Evolutionary conservation across 2,888 invertebrate species (phyloP).

Genomic region (Morinoia aosen): DNA sequence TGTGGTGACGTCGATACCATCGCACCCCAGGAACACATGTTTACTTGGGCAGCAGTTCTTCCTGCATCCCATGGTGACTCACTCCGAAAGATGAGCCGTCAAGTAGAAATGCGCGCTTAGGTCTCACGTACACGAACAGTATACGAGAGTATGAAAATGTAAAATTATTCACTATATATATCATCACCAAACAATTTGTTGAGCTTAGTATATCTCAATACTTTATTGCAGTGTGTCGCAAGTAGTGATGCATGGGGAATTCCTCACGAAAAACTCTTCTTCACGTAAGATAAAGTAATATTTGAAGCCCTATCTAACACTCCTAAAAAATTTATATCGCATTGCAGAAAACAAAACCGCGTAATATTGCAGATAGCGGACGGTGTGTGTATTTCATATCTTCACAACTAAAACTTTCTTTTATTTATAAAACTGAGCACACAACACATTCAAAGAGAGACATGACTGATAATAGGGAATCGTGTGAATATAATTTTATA

Average conservation of each 20-base stretch:
- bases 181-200: too few relatives aligned
- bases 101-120: background rate
- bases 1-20: background rate
- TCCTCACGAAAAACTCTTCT: background rate
- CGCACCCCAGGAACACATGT: background rate
- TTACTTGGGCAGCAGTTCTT: background rate
- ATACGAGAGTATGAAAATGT: too few relatives aligned
- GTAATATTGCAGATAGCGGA: background rate
- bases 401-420: background rate
- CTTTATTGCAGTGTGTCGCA: too few relatives aligned
- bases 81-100: background rate
- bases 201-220: too few relatives aligned
- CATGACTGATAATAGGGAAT: too few relatives aligned
- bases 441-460: too few relatives aligned
- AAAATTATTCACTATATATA: too few relatives aligned
- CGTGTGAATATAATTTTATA: too few relatives aligned
- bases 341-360: background rate
- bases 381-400: background rate
- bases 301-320: background rate
- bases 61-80: background rate
- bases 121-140: background rate
- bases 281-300: background rate
- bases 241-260: too few relatives aligned
- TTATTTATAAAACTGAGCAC: background rate
- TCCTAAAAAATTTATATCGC: background rate